Conservation (phyloP, 35 echinoderm and acorn worm genomes). For the Stichopus chloronotus region DNA sequence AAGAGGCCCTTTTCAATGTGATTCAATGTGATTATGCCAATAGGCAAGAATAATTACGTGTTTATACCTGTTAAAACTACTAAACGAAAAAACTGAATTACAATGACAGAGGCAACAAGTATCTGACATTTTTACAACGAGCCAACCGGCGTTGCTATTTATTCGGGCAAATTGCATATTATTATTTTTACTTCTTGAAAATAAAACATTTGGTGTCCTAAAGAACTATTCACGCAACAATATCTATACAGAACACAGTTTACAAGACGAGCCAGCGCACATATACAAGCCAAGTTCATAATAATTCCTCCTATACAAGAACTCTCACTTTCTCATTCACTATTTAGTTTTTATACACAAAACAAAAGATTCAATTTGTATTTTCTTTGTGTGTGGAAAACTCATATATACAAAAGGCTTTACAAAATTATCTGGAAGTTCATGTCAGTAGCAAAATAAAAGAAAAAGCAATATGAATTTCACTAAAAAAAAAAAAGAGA, state of each 20-base stretch:
- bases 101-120: not conserved
- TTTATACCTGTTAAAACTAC: too few relatives aligned
- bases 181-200: conserved; percentile 21
- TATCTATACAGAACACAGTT: conserved; percentile 43
- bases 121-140: conserved; percentile 6
- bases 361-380: not conserved
- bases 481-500: not conserved
- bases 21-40: too few relatives aligned
- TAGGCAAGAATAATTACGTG: too few relatives aligned
- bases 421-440: not conserved
- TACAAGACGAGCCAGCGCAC: conserved; percentile 43
- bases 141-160: conserved; percentile 30
- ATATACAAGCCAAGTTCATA: conserved; percentile 27
- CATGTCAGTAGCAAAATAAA: not conserved
- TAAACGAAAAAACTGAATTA: not conserved
- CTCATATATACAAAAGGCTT: conserved; percentile 9
- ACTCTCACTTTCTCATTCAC: not conserved
- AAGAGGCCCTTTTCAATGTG: too few relatives aligned
- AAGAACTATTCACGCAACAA: conserved; percentile 38
- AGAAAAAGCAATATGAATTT: too few relatives aligned
- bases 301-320: conserved; percentile 1
- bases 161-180: conserved; percentile 51
- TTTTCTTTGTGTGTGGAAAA: not conserved
- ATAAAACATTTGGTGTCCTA: conserved; percentile 50
- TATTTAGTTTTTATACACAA: not conserved